These are phyloP conservation scores for Salvator merianae DNA, from an alignment of 2,113 vertebrate genomes.

Conservation along the genomic window DNA sequence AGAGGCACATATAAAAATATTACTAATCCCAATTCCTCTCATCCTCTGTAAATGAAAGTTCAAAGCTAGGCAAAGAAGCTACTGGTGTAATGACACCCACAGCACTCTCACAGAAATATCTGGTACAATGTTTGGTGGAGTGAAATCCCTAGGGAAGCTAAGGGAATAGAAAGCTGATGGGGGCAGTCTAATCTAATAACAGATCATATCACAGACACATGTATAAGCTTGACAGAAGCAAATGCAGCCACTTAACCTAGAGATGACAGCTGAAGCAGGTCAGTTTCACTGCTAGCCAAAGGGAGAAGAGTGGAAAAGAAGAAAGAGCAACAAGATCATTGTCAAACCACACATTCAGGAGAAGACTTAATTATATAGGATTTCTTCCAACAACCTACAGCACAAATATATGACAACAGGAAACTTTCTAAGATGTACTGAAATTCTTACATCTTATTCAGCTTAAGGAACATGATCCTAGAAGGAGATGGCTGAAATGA, in stretches of 20 bases:
- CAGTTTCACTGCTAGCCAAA: conserved; percentile 36
- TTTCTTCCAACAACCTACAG: not conserved
- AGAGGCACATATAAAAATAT: conserved; percentile 10
- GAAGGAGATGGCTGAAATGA: not conserved
- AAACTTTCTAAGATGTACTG: not conserved
- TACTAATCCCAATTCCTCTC: not conserved
- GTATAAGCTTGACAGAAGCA: conserved; percentile 70
- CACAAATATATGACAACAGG: not conserved
- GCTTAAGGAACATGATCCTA: conserved; percentile 5
- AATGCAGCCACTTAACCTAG: conserved; percentile 70
- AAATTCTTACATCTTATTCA: not conserved
- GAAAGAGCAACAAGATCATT: conserved; percentile 29
- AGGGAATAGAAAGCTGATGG: conserved; percentile 64
- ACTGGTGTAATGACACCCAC: conserved; percentile 55
- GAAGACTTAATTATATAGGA: conserved; percentile 28
- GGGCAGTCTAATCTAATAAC: conserved; percentile 86
- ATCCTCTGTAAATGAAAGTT: not conserved
- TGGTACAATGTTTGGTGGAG: conserved; percentile 54
- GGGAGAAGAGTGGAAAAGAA: not conserved
- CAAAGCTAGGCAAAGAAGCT: conserved; percentile 33
- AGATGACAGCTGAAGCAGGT: conserved; percentile 58
- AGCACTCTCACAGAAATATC: conserved; percentile 52
- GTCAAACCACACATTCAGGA: not conserved
- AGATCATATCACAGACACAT: conserved; percentile 71
- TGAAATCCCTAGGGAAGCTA: conserved; percentile 55